A percentile compares a stretch with the other conserved stretches of the same genome.
Conservation (phyloP, 2,797 vertebrate genomes). For the Enteromius radiatus region DNA sequence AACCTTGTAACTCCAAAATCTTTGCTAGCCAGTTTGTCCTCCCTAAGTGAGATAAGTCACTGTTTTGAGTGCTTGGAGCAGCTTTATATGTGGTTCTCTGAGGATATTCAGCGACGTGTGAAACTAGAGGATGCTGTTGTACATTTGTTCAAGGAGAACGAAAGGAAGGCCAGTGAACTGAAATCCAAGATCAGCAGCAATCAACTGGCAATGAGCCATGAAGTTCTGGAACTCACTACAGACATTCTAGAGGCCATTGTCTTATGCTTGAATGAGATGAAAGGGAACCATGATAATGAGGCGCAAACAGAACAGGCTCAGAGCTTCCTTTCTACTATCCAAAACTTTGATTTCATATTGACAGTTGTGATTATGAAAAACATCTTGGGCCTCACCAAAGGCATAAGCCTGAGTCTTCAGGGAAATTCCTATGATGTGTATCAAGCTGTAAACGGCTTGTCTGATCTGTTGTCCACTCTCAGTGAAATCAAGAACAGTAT, state of each 20-base stretch:
- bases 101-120: slow-evolving; percentile 71
- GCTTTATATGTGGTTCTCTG: slow-evolving; percentile 77
- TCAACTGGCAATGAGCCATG: slow-evolving; percentile 78
- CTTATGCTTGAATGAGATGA: slow-evolving; percentile 76
- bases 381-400: slow-evolving; percentile 71
- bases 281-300: slow-evolving; percentile 59
- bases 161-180: slow-evolving; percentile 75
- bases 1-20: slow-evolving; percentile 77
- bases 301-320: slow-evolving; percentile 68
- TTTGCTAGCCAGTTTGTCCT: slow-evolving; percentile 77
- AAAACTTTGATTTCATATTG: slow-evolving; percentile 81
- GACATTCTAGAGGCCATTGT: slow-evolving; percentile 73
- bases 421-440: slow-evolving; percentile 79
- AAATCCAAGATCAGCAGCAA: slow-evolving; percentile 75
- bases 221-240: slow-evolving; percentile 76
- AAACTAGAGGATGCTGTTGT: slow-evolving; percentile 76
- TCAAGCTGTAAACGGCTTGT: slow-evolving; percentile 71
- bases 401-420: slow-evolving; percentile 76
- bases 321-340: slow-evolving; percentile 67
- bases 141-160: slow-evolving; percentile 71
- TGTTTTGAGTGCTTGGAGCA: slow-evolving; percentile 68
- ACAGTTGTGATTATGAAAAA: slow-evolving; percentile 77
- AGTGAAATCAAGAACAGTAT: slow-evolving; percentile 69
- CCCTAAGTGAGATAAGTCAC: slow-evolving; percentile 63
- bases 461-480: slow-evolving; percentile 71